Evolutionary conservation across 2,797 vertebrate species (phyloP), one percentile per base, ranked within the genome.

Genomic region (Ataeniobius toweri): DNA sequence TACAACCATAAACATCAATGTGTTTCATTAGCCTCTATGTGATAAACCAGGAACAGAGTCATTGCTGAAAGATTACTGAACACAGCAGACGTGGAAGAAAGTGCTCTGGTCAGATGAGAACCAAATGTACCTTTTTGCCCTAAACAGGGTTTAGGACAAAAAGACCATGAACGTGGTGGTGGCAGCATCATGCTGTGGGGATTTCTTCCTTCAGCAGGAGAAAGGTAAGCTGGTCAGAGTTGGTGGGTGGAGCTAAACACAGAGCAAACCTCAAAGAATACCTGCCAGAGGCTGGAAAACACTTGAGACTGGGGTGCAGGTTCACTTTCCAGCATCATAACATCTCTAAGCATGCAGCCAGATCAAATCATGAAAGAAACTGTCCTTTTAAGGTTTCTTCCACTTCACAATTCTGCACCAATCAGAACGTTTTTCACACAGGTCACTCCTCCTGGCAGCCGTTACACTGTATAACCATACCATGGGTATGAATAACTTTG

Each of bases 111-210:
- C 28, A 61, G 6, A 63, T 63, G 28, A 3, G 28, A 36, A 1
- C 16, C 6, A 2, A 18, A 51, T 51, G 14, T 51, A 51, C 9
- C 14, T 51, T 51, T 51, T 51, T 51, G 50, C 16, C 14, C 50
- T 12, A 61, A 31, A 18, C 14, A 63, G 6, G 61, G 36, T 36
- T 36, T 36, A 36, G 36, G 36, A 36, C 36, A 36, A 36, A 36
- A 36, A 36, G 36, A 36, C 3, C 36, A 36, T 36, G 36, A 36
- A 36, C 36, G 3, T 36, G 36, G 61, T 36, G 31, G 61, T 20
- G 61, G 31, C 31, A 63, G 61, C 61, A 63, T 63, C 61, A 63
- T 39, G 61, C 61, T 63, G 61, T 20, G 61, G 61, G 61, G 31
- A 63, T 63, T 16, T 16, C 61, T 36, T 20, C 36, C 16, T 63